Base-by-base conservation (phyloP, 2,797 vertebrate genomes). In the Menidia menidia region DNA sequence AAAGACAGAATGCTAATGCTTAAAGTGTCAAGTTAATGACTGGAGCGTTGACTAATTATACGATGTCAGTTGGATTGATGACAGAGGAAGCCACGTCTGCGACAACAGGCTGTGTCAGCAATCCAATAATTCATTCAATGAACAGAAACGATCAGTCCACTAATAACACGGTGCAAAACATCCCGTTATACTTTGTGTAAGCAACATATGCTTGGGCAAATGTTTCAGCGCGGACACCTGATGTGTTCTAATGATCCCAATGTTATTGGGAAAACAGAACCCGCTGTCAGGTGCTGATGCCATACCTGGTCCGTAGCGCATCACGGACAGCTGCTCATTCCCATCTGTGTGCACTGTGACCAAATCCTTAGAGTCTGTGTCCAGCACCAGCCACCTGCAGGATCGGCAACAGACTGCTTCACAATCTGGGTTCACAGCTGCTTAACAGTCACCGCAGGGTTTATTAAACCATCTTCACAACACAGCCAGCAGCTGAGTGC, bases 331-430 rank as follows among this genome's bases (percentile, higher is more conserved):
- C 93, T 99, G 97, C 60, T 99, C 97, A 0, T 96, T 99, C 52
- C 98, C 98, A 75, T 99, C 98, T 48, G 98, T 99, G 94, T 99
- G 98, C 64, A 99, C 95, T 0, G 97, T 96, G 86, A 99, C 97
- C 81, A 99, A 87, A 90, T 98, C 98, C 88, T 98, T 98, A 8
- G 96, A 96, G 84, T 99, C 97, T 0, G 97, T 96, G 92, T 99
- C 97, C 85, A 99, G 95, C 53, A 99, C 97, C 90, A 97, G 95
- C 98, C 98, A 99, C 95, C 98, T 99, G 94, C 90, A 74, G 81
- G 16, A 82, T n/a, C 59, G 65, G 19, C 2, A 18, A 62, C 60
- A 81, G 7, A 54, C 60, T 32, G 43, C 19, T 76, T 19, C 52
- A 31, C 39, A 60, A 60, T 53, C 45, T 60, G 58, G 14, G 5